Conservation (phyloP, 2,888 invertebrate species). For the Chaetoderma sp. region DNA sequence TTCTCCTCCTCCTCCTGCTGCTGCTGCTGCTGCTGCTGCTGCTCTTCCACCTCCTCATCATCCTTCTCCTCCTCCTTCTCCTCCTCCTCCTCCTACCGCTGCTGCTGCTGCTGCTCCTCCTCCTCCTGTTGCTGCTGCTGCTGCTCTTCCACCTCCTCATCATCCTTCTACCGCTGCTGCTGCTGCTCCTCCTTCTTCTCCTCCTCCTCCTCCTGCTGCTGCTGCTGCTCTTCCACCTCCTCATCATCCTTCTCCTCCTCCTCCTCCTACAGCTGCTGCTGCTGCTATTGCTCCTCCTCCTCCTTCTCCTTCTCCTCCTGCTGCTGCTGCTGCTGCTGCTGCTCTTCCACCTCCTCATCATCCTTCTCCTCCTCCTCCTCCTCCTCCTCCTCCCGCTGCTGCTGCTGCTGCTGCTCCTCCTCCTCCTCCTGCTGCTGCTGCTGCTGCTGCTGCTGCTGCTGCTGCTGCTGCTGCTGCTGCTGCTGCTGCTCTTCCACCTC, state of each 20-base stretch:
- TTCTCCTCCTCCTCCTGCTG: too few relatives aligned
- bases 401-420: neutral
- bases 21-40: slow-evolving; percentile 1
- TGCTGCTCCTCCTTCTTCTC: neutral
- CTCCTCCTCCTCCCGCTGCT: neutral
- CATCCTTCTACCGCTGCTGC: neutral
- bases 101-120: neutral
- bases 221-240: too few relatives aligned
- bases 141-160: slow-evolving; percentile 1
- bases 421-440: neutral
- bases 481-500: too few relatives aligned
- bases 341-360: too few relatives aligned
- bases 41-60: neutral
- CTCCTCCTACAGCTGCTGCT: too few relatives aligned
- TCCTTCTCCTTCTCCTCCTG: neutral
- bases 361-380: too few relatives aligned
- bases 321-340: neutral
- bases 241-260: neutral
- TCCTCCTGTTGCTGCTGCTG: neutral
- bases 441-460: neutral
- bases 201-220: neutral
- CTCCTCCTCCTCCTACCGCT: too few relatives aligned
- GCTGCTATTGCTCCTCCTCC: neutral
- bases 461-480: neutral
- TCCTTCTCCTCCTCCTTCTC: neutral